These are phyloP conservation scores for Theonella swinhoei DNA, from an alignment of 37 sponge, comb jelly and placozoan species.

Conservation along the genomic window DNA sequence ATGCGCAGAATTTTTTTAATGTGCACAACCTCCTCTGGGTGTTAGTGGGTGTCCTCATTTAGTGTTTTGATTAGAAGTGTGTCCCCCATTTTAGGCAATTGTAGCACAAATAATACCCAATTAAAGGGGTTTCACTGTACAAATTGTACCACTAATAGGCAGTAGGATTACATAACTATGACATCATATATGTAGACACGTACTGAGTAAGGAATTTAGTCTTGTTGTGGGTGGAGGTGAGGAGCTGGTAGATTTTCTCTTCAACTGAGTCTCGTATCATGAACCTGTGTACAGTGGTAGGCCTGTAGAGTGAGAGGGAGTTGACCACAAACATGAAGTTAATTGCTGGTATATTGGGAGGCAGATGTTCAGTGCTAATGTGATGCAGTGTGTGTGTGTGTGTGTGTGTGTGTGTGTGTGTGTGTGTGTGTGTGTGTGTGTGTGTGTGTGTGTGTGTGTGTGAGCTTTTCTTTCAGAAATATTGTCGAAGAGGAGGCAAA, in stretches of 20 bases:
- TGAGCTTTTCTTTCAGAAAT: neutral
- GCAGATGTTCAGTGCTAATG: constrained; percentile 7
- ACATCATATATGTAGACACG: no score
- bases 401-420: constrained; percentile 58
- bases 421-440: constrained; percentile 50
- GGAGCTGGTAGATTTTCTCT: constrained; percentile 53
- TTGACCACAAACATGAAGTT: neutral
- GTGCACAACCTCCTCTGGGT: no score
- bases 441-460: constrained; percentile 7
- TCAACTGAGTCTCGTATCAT: constrained; percentile 56
- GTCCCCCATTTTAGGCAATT: no score
- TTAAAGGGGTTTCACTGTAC: no score
- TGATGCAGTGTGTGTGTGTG: constrained; percentile 42
- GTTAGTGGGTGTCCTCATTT: no score
- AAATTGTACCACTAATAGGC: no score
- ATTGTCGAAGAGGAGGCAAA: constrained; percentile 5
- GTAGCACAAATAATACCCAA: no score
- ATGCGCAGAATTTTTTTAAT: no score
- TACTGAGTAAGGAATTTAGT: neutral
- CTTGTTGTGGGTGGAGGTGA: neutral
- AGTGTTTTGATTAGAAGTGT: no score
- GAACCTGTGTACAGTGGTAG: constrained; percentile 48
- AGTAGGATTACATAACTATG: no score
- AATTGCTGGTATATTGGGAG: neutral
- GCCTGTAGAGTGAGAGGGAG: neutral